Percentiles rank a stretch among this genome's conserved stretches.
Conservation (phyloP, 2,113 vertebrate genomes). For the Alethe diademata region DNA sequence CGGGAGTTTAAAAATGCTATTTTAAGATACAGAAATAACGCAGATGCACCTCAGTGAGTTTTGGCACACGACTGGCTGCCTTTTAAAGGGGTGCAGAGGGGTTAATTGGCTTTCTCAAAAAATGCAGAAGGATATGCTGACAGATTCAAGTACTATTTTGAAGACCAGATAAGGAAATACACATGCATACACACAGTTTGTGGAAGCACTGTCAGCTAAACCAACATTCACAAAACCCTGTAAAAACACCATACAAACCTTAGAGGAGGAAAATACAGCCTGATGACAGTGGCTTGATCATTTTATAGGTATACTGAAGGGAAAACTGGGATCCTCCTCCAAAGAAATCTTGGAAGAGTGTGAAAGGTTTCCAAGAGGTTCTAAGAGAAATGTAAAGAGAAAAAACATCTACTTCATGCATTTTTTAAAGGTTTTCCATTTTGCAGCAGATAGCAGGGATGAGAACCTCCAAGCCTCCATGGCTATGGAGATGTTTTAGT, state of each 20-base stretch:
- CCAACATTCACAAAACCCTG: not conserved
- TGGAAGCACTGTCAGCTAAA: conserved; percentile 10
- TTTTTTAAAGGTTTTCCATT: not conserved
- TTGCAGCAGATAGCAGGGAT: not conserved
- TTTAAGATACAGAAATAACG: conserved; percentile 15
- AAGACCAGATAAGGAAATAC: not conserved
- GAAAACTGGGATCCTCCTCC: not conserved
- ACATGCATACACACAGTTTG: not conserved
- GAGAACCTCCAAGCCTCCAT: not conserved
- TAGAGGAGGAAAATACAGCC: not conserved
- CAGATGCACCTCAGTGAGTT: not conserved
- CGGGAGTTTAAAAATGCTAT: not conserved
- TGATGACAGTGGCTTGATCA: not conserved
- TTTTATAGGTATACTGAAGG: not conserved
- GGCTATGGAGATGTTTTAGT: not conserved
- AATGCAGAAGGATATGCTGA: not conserved
- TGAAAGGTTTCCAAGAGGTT: not conserved
- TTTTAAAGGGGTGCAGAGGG: not conserved
- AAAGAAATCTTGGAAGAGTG: not conserved
- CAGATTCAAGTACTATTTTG: not conserved
- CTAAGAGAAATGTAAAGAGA: not conserved
- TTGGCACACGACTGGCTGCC: not conserved
- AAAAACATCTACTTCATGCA: not conserved
- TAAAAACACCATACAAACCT: not conserved
- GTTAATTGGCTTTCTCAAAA: conserved; percentile 9